Evolutionary conservation across 2,797 vertebrate genomes (phyloP).

Genomic region (Caiman crocodilus): DNA sequence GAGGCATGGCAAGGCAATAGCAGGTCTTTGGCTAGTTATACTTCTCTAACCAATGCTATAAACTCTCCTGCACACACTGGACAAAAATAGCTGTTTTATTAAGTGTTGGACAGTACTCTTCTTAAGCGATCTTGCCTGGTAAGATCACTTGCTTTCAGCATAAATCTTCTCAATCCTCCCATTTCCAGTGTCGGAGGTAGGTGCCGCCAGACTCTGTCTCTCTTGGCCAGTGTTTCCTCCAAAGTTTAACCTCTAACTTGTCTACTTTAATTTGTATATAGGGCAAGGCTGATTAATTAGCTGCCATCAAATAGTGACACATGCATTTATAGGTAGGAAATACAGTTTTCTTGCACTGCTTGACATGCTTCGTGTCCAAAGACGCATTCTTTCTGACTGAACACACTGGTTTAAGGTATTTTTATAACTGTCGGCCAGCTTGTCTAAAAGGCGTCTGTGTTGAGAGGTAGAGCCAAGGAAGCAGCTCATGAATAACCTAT

Average conservation of each 20-base stretch:
- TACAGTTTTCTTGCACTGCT: conserved; percentile 22
- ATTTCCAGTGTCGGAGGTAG: neutral
- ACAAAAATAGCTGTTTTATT: neutral
- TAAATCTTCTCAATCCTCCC: neutral
- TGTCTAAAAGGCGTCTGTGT: conserved; percentile 52
- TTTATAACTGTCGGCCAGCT: conserved; percentile 20
- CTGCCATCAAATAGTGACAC: conserved; percentile 22
- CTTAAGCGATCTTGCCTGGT: neutral
- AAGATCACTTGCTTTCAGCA: neutral
- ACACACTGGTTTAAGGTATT: conserved; percentile 35
- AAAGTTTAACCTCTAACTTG: conserved; percentile 30
- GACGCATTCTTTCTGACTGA: conserved; percentile 51
- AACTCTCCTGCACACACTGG: neutral
- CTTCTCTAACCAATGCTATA: fast-evolving
- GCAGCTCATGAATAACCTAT: conserved; percentile 37
- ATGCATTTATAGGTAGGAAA: conserved; percentile 1
- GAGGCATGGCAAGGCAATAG: neutral
- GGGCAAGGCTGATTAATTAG: conserved; percentile 37
- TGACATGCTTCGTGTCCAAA: conserved; percentile 47
- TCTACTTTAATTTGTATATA: neutral
- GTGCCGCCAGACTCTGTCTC: neutral
- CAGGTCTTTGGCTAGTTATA: too few species aligned
- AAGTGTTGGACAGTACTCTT: neutral
- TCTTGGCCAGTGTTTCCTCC: neutral
- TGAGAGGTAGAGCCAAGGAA: conserved; percentile 33